phyloP scores from a whole-genome alignment of 1,140 invertebrate species.

The Belonocnema kinseyi region DNA sequence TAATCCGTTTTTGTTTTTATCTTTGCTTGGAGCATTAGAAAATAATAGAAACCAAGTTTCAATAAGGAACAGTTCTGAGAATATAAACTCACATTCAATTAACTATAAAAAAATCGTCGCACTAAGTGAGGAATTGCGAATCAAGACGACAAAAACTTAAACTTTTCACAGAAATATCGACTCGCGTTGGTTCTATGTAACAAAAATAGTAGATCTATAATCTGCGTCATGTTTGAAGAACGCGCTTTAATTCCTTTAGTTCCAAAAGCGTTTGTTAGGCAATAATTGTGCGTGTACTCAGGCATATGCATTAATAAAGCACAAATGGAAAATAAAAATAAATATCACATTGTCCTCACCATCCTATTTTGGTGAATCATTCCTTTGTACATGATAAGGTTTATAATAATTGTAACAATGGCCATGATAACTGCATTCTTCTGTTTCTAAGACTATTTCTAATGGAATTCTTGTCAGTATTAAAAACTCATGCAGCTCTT shows the following conservation, averaged over 20 bases:
- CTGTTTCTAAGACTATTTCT: background rate
- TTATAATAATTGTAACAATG: slow-evolving; percentile 43
- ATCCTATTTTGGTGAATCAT: slow-evolving; percentile 36
- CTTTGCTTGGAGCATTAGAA: too few species aligned
- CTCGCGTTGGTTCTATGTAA: background rate
- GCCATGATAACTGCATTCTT: slow-evolving; percentile 34
- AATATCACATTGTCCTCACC: slow-evolving; percentile 59
- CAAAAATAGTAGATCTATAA: slow-evolving; percentile 8
- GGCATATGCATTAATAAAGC: slow-evolving; percentile 43
- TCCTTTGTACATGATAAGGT: slow-evolving; percentile 38
- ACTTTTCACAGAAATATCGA: background rate
- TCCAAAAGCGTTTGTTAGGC: slow-evolving; percentile 16
- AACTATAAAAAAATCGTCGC: too few species aligned
- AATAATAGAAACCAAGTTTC: too few species aligned
- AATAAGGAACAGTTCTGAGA: too few species aligned
- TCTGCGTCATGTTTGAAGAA: background rate
- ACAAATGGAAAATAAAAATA: slow-evolving; percentile 54
- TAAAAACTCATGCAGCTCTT: background rate
- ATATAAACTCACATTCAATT: too few species aligned
- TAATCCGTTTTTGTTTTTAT: too few species aligned
- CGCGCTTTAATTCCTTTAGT: slow-evolving; percentile 8
- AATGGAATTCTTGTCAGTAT: slow-evolving; percentile 2
- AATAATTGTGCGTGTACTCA: slow-evolving; percentile 32
- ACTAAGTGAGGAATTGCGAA: background rate
- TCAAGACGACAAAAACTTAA: background rate